These are phyloP conservation scores for Haliclona indistincta DNA, from an alignment of 37 sponge, comb jelly and placozoan genomes.

Conservation along the genomic window DNA sequence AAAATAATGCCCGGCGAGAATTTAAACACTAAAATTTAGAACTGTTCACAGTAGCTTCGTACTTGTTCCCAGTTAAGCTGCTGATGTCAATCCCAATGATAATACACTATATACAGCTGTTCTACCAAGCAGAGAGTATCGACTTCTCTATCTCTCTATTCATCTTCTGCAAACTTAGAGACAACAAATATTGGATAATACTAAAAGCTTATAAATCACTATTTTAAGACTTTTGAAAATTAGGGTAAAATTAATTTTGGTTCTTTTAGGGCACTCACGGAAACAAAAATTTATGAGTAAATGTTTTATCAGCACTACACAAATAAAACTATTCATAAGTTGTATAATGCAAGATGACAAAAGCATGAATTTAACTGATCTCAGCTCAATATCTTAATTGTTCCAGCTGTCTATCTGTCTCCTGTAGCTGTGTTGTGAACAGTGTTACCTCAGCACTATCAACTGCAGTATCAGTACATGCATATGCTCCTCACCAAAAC, in stretches of 20 bases:
- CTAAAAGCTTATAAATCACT: no score
- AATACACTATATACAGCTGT: conserved; percentile 52
- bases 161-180: conserved; percentile 24
- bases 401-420: conserved; percentile 1
- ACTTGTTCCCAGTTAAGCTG: conserved; percentile 53
- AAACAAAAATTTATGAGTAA: no score
- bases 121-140: conserved; percentile 77
- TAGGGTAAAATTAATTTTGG: no score
- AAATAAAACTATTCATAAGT: no score
- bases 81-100: conserved; percentile 58
- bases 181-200: no score
- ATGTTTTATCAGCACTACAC: no score
- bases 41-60: no score
- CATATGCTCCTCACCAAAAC: conserved; percentile 51
- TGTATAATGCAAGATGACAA: no score
- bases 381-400: neutral
- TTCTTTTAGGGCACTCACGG: no score
- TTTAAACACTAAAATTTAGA: no score
- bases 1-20: conserved; percentile 41
- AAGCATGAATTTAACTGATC: neutral
- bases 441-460: conserved; percentile 50
- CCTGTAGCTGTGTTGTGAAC: neutral
- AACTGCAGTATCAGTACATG: conserved; percentile 31
- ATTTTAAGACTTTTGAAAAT: no score
- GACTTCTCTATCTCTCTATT: conserved; percentile 72